These are phyloP conservation scores for Pygocentrus nattereri DNA, from an alignment of 2,797 vertebrate species.

Conservation along the genomic window DNA sequence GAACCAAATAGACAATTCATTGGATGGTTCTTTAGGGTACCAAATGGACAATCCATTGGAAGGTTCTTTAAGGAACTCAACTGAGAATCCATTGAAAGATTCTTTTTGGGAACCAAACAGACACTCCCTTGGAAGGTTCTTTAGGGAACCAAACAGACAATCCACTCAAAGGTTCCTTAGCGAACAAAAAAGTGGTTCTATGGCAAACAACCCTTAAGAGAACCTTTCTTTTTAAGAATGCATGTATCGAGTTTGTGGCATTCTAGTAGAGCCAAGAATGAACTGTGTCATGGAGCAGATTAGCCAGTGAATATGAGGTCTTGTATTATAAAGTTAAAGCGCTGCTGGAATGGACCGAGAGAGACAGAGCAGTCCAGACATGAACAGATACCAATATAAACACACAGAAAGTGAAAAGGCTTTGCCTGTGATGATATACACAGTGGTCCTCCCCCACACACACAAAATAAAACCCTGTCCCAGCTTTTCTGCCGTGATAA, in stretches of 20 bases:
- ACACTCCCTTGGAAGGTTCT: too few relatives aligned
- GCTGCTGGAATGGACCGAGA: slow-evolving; percentile 2
- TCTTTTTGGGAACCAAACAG: too few relatives aligned
- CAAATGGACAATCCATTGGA: too few relatives aligned
- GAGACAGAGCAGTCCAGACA: background rate
- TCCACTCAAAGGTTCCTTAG: too few relatives aligned
- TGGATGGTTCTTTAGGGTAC: too few relatives aligned
- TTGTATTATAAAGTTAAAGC: slow-evolving; percentile 44
- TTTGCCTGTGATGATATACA: background rate
- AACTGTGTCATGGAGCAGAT: slow-evolving; percentile 67
- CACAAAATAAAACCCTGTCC: slow-evolving; percentile 41
- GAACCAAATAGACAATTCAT: too few relatives aligned
- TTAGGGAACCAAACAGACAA: too few relatives aligned
- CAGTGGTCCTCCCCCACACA: background rate
- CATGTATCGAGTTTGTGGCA: slow-evolving; percentile 49
- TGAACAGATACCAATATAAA: slow-evolving; percentile 42
- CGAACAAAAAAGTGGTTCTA: background rate
- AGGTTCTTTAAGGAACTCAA: too few relatives aligned
- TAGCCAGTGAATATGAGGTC: slow-evolving; percentile 70
- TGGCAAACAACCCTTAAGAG: background rate
- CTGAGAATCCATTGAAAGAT: too few relatives aligned
- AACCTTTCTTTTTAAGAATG: background rate
- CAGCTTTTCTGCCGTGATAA: slow-evolving; percentile 48
- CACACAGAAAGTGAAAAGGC: background rate
- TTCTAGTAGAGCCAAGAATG: slow-evolving; percentile 56